Conservation (phyloP, 92 coral and sea anemone species). For the Porites cylindrica region DNA sequence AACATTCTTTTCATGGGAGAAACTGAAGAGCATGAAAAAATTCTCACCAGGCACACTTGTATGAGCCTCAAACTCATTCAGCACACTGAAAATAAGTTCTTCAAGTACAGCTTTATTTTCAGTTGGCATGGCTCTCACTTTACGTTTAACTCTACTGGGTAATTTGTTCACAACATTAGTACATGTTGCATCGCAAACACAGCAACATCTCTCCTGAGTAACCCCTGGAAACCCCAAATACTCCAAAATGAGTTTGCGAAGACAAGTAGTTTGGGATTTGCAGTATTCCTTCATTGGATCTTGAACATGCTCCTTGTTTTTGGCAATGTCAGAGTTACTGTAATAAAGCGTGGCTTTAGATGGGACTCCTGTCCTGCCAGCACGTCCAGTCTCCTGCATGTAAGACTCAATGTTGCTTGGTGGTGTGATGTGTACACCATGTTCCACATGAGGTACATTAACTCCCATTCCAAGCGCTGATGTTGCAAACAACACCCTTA, state of each 20-base stretch:
- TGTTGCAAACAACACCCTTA: no score
- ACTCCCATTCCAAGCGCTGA: no score
- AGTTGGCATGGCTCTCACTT: slow-evolving; percentile 34
- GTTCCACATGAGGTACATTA: slow-evolving; percentile 16
- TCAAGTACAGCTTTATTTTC: slow-evolving; percentile 23
- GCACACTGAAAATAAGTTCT: slow-evolving; percentile 28
- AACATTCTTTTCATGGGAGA: background rate
- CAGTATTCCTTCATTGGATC: slow-evolving; percentile 71
- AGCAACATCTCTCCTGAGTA: slow-evolving; percentile 57
- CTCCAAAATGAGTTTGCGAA: slow-evolving; percentile 34
- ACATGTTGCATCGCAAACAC: slow-evolving; percentile 49
- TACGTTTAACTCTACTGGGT: slow-evolving; percentile 26
- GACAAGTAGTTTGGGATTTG: slow-evolving; percentile 53
- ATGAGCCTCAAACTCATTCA: slow-evolving; percentile 22
- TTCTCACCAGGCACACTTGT: slow-evolving; percentile 7
- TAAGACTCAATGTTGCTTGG: slow-evolving; percentile 70
- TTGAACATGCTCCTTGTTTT: slow-evolving; percentile 47
- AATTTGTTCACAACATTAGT: slow-evolving; percentile 7
- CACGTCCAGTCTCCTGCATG: slow-evolving; percentile 77
- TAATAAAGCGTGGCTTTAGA: slow-evolving; percentile 60
- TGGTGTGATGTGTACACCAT: slow-evolving; percentile 69
- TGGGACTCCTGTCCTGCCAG: slow-evolving; percentile 68
- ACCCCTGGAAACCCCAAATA: slow-evolving; percentile 57
- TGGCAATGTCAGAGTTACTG: slow-evolving; percentile 66
- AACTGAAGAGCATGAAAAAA: background rate